phyloP scores from a whole-genome alignment of 2,888 invertebrate species.

The Coenonympha glycerion region DNA sequence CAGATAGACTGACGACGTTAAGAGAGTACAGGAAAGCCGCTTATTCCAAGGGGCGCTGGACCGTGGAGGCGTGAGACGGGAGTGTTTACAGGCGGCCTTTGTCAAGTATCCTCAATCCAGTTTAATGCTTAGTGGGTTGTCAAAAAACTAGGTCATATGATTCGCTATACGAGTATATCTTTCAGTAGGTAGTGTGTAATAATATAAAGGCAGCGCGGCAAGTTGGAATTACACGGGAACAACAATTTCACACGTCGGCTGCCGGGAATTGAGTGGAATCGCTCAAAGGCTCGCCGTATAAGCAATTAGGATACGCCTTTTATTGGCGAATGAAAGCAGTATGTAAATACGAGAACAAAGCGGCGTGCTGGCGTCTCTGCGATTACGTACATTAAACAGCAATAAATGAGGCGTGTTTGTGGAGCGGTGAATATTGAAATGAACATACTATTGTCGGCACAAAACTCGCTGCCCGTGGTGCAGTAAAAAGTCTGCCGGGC shows the following conservation, averaged over 20 bases:
- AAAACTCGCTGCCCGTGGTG: no score
- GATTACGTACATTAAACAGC: conserved; percentile 3
- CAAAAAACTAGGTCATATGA: no score
- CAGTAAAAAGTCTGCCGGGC: no score
- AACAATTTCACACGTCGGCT: conserved; percentile 27
- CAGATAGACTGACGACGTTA: no score
- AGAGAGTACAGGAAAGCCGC: no score
- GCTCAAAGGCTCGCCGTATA: conserved; percentile 21
- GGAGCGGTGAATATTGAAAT: not conserved
- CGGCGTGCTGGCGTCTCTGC: not conserved
- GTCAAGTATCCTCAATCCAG: no score
- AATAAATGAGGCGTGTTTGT: not conserved
- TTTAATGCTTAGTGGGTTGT: no score
- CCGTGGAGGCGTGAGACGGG: no score
- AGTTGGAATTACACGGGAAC: conserved; percentile 19
- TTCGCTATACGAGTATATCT: not conserved
- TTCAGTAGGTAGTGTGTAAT: not conserved
- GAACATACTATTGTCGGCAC: no score
- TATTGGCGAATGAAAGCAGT: conserved; percentile 10
- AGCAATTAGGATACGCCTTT: conserved; percentile 16
- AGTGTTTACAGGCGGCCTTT: no score
- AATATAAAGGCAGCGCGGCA: not conserved
- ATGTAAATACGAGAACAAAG: conserved; percentile 7
- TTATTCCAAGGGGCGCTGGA: no score
- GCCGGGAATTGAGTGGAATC: conserved; percentile 19